Conservation (phyloP, 2,888 invertebrate species). For the Torymus tubicola region DNA sequence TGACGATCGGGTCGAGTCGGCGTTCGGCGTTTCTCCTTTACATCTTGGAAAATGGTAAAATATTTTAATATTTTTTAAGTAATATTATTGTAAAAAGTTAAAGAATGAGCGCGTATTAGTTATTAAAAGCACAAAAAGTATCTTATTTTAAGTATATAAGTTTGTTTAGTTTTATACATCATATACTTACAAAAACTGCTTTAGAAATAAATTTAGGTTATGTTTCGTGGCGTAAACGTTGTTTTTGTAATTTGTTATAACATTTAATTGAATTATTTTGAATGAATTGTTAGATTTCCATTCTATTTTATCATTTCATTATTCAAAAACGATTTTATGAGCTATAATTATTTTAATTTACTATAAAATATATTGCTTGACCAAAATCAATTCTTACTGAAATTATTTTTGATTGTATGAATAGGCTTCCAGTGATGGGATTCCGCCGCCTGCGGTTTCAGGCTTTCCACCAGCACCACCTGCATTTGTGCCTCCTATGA, state of each 20-base stretch:
- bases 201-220: too few relatives aligned
- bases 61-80: not conserved
- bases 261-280: too few relatives aligned
- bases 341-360: not conserved
- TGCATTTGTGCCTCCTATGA: conserved; percentile 71
- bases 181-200: too few relatives aligned
- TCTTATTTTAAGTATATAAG: not conserved
- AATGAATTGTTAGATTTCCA: too few relatives aligned
- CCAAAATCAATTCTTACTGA: not conserved
- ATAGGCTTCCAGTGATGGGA: conserved; percentile 73
- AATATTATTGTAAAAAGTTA: not conserved
- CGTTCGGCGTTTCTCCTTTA: conserved; percentile 38
- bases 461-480: conserved; percentile 72
- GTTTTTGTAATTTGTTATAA: too few relatives aligned
- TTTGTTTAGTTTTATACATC: too few relatives aligned
- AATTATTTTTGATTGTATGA: conserved; percentile 15
- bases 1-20: conserved; percentile 14
- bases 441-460: conserved; percentile 70
- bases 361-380: not conserved
- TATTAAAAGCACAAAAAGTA: not conserved
- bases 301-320: too few relatives aligned
- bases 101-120: not conserved
- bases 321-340: not conserved
- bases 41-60: conserved; percentile 52
- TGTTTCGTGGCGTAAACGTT: too few relatives aligned